Evolutionary conservation across 2,113 vertebrate genomes (phyloP).

Genomic region (Trachemys scripta): DNA sequence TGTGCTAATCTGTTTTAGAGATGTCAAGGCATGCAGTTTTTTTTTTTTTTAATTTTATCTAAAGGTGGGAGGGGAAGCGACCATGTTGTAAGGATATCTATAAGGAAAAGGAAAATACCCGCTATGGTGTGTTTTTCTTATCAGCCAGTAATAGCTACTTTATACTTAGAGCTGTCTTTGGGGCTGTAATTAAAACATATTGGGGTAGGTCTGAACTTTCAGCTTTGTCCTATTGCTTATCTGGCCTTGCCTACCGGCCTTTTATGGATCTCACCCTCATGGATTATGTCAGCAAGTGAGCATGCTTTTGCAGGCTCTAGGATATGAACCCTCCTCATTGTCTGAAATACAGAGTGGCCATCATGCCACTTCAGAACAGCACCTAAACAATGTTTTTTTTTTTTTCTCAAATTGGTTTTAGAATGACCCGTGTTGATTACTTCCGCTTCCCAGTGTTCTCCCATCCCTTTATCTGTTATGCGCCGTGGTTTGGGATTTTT

Average conservation of each 20-base stretch:
- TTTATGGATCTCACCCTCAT: not conserved
- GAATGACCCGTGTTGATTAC: not conserved
- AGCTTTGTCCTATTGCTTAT: not conserved
- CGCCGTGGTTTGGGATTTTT: not conserved
- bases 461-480: not conserved
- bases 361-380: not conserved
- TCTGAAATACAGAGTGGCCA: not conserved
- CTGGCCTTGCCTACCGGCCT: not conserved
- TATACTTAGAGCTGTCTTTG: not conserved
- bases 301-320: not conserved
- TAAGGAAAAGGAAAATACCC: slow-evolving; percentile 11
- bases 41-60: not conserved
- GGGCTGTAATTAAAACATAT: not conserved
- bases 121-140: not conserved
- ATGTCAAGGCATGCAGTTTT: not conserved
- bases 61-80: not conserved
- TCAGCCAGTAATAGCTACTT: not conserved
- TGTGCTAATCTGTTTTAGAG: not conserved
- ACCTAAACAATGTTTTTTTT: not conserved
- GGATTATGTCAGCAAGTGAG: not conserved
- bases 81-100: not conserved
- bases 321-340: not conserved
- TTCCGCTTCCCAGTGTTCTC: not conserved
- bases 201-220: not conserved
- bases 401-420: not conserved